Base-by-base conservation (phyloP, 2,888 invertebrate genomes). In the Zeuzera pyrina region DNA sequence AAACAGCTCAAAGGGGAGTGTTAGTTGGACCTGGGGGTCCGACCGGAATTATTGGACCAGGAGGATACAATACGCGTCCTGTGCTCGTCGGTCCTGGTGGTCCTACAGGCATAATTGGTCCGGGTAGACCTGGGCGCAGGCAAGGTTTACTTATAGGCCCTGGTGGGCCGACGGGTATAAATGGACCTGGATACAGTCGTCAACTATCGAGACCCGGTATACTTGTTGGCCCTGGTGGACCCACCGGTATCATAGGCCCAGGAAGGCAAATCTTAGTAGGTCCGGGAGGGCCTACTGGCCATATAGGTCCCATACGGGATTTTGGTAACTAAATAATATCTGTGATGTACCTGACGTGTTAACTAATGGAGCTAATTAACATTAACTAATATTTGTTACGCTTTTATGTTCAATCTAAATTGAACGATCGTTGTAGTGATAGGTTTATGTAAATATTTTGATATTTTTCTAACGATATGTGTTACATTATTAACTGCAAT, bases 21-120 rank as follows among this genome's bases (percentile, higher is more conserved):
- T 49, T 79, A 8, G 68, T 70, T 1, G 77, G 79, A 7, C 83
- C 81, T 1, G 71, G 68, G 1, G 86, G 86, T n/a, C 84, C 86
- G 2, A 81, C 81, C 1, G 83, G 83, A 22, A 54, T 71, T 12
- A 58, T 77, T 27, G 78, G 72, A 16, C 66, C 60, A 4, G 51
- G 22, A 11, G 36, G 32, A 12, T 23, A 33, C 15, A 27, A 31
- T 4, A 27, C 23, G 7, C 29, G 45, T 10, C 42, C 41, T n/a
- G 33, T 72, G 21, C 47, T 71, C 13, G 60, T 62, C 2, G 71
- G 74, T 15, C 73, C 72, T 2, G 66, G 64, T 1, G 85, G 86
- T 12, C 84, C 86, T 2, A 81, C 83, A 0, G 84, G 84, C 13
- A 51, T 68, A 10, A 58, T 74, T 22, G 77, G 72, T 29, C 42